Conservation (phyloP, 2,113 vertebrate genomes). For the Montifringilla adamsi region DNA sequence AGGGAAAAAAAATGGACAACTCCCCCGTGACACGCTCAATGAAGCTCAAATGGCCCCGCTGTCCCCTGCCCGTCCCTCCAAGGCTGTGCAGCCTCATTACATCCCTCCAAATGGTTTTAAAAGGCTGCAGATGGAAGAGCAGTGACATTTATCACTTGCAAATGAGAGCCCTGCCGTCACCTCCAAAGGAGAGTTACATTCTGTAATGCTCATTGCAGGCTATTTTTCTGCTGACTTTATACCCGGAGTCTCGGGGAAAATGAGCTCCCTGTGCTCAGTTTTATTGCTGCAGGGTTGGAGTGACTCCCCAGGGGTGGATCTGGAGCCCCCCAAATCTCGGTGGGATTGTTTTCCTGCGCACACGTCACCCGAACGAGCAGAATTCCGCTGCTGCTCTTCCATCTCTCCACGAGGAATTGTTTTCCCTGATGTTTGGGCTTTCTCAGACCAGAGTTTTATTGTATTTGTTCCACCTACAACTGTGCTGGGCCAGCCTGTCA, state of each 20-base stretch:
- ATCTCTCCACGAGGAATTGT: not conserved
- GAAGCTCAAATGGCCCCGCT: not conserved
- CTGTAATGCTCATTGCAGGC: not conserved
- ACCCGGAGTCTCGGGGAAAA: not conserved
- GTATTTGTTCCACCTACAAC: not conserved
- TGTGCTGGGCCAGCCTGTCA: not conserved
- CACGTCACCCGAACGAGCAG: not conserved
- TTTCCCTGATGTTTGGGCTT: not conserved
- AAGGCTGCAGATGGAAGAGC: constrained; percentile 74
- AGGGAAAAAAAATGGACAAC: not conserved
- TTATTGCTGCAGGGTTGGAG: not conserved
- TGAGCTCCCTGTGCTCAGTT: not conserved
- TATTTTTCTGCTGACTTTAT: not conserved
- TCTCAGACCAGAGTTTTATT: not conserved
- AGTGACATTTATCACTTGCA: constrained; percentile 74
- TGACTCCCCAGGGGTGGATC: not conserved
- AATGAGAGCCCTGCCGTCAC: constrained; percentile 12
- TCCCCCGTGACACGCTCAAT: not conserved
- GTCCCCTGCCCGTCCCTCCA: not conserved
- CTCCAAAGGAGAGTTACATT: not conserved
- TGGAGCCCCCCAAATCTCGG: not conserved
- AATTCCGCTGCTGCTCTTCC: not conserved
- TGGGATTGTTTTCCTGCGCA: not conserved
- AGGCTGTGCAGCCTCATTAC: not conserved
- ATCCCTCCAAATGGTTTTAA: constrained; percentile 67